A percentile compares a stretch with the other conserved stretches of the same genome.
Conservation (phyloP, 2,888 invertebrate species). For the Ormyrus thymus region DNA sequence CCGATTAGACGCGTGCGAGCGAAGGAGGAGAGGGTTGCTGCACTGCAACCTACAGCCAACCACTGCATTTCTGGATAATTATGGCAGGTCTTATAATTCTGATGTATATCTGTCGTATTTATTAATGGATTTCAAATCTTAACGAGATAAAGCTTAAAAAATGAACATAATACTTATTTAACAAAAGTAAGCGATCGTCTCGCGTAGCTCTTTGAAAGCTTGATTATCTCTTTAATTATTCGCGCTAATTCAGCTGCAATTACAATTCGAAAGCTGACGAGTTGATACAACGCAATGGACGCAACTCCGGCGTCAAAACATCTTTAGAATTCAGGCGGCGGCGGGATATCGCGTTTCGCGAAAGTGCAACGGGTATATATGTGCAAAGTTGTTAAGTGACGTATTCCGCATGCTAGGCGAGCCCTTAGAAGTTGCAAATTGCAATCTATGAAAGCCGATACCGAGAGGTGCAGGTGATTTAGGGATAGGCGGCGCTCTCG, state of each 20-base stretch:
- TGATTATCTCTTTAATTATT: no score
- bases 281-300: neutral
- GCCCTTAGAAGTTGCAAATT: constrained; percentile 33
- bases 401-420: neutral
- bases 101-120: no score
- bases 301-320: neutral
- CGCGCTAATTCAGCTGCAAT: no score
- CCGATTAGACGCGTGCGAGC: constrained; percentile 33
- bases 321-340: neutral
- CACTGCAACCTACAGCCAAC: no score
- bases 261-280: neutral
- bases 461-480: constrained; percentile 47
- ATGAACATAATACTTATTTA: no score
- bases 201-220: no score
- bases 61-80: constrained; percentile 28
- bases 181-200: no score
- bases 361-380: constrained; percentile 20
- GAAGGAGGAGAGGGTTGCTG: neutral
- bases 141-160: no score
- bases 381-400: constrained; percentile 17
- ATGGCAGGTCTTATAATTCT: constrained; percentile 47
- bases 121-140: no score
- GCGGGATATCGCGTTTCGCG: neutral
- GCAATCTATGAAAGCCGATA: constrained; percentile 55
- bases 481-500: neutral